Conservation (phyloP, 2,888 invertebrate species). For the Campaea margaritaria region DNA sequence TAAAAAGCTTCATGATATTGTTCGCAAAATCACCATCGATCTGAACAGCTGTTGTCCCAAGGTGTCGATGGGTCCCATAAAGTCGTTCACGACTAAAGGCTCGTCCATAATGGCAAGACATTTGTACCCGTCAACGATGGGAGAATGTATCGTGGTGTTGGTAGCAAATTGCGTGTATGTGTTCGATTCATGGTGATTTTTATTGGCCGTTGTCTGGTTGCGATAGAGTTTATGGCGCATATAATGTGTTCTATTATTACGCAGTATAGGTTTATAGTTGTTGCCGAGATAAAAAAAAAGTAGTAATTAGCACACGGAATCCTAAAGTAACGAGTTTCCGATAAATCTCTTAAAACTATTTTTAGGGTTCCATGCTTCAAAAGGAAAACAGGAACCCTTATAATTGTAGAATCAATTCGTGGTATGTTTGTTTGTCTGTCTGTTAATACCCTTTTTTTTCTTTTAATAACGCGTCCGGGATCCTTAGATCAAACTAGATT, state of each 20-base stretch:
- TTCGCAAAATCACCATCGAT: slow-evolving; percentile 20
- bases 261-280: neutral
- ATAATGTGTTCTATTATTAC: slow-evolving; percentile 10
- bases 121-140: slow-evolving; percentile 32
- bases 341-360: no score
- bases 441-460: no score
- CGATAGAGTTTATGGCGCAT: slow-evolving; percentile 25
- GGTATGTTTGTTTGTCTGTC: no score
- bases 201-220: slow-evolving; percentile 39
- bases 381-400: no score
- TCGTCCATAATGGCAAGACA: slow-evolving; percentile 41
- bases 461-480: no score
- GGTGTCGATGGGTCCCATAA: slow-evolving; percentile 63
- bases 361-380: no score
- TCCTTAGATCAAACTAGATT: no score
- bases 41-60: slow-evolving; percentile 53
- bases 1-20: neutral
- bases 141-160: slow-evolving; percentile 35
- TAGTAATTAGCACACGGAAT: neutral
- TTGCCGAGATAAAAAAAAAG: neutral
- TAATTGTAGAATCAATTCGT: no score
- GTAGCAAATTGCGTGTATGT: slow-evolving; percentile 36
- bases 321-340: neutral
- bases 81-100: slow-evolving; percentile 58
- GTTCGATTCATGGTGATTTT: slow-evolving; percentile 43